Conservation (phyloP, 2,797 vertebrate species). For the Sus cebifrons region DNA sequence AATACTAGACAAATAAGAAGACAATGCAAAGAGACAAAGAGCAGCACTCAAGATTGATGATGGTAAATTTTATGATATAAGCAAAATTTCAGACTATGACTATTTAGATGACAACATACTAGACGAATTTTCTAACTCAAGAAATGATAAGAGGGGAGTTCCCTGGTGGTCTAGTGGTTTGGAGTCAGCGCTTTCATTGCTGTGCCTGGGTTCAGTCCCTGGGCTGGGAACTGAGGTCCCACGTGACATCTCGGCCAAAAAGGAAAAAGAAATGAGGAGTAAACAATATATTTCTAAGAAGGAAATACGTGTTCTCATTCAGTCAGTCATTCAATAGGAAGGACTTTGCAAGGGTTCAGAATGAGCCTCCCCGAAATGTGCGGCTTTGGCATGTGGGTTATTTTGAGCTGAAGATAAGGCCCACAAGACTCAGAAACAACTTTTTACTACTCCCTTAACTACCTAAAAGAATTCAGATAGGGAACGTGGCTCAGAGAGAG, state of each 20-base stretch:
- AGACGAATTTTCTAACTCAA: not conserved
- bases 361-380: not conserved
- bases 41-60: not conserved
- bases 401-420: not conserved
- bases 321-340: not conserved
- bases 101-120: not conserved
- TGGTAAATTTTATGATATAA: not conserved
- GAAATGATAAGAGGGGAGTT: not conserved
- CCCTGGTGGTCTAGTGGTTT: not conserved
- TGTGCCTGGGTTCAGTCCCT: not conserved
- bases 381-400: not conserved
- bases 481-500: not conserved
- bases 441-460: not conserved
- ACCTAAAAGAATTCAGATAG: not conserved
- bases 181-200: not conserved
- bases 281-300: slow-evolving; percentile 24
- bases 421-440: not conserved
- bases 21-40: not conserved
- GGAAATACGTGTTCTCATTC: not conserved
- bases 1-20: slow-evolving; percentile 11
- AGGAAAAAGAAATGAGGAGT: not conserved
- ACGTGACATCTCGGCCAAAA: no score
- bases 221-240: not conserved
- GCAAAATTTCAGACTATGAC: not conserved
- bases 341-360: not conserved